Evolutionary conservation across 2,888 invertebrate species (phyloP), one percentile per base, ranked within the genome.

Genomic region (Congeria kusceri): DNA sequence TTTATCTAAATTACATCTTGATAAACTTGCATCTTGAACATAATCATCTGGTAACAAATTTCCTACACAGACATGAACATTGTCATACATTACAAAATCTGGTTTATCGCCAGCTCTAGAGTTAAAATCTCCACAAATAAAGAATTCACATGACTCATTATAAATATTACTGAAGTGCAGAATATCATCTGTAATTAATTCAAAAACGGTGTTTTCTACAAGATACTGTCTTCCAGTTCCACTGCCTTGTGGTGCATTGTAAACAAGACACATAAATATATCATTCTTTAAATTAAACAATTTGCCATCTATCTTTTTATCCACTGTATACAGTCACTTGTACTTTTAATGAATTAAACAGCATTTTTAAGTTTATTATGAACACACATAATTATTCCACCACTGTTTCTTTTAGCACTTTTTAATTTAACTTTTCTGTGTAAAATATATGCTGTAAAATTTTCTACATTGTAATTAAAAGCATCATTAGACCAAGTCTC

Each of bases 1-100:
- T 25, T 53, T 53, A 25, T 53, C 53, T 53, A 53, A 53, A 53
- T 53, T 53, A 25, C 53, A n/a, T 53, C 53, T 53, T 53, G 53
- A 18, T 18, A 53, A 53, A 53, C n/a, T n/a, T 15, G 11, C 25
- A 53, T 53, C 53, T 53, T 53, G 53, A 9, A n/a, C 18, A 53
- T 53, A 53, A 20, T 53, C 25, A 53, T 53, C 53, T 25, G 53
- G 53, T 18, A 53, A 53, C 20, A 53, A 25, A 53, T 25, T 25
- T 18, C n/a, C 53, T 53, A 53, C 9, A 18, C 53, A 53, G n/a
- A 53, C 20, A 53, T 53, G 53, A 53, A 53, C 25, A 53, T 53
- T 53, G 18, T 53, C 53, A 39, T 53, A n/a, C n/a, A 53, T 9
- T n/a, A 53, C 53, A 53, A 53, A 53, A 53, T 53, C 53, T 53